phyloP scores from a whole-genome alignment of 2,888 invertebrate species.

The Ichneumoninae sp. region DNA sequence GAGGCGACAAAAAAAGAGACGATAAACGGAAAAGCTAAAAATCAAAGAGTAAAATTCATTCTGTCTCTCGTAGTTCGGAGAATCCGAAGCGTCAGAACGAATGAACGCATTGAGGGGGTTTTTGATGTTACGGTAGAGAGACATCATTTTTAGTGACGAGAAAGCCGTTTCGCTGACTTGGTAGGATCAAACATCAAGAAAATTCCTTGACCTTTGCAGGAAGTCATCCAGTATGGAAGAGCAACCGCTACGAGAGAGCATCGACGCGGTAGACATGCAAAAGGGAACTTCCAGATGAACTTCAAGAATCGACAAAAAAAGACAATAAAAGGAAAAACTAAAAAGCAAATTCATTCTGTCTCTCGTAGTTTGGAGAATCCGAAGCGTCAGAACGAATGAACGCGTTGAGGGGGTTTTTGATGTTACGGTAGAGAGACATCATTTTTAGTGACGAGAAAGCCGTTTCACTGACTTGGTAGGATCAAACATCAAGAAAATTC shows the following conservation, averaged over 20 bases:
- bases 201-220: conserved; percentile 61
- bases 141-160: conserved; percentile 36
- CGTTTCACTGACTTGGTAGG: conserved; percentile 22
- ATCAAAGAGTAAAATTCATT: background rate
- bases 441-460: conserved; percentile 28
- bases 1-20: background rate
- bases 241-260: conserved; percentile 9
- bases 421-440: conserved; percentile 20
- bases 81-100: background rate
- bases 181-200: conserved; percentile 42
- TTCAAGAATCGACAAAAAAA: background rate
- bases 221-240: conserved; percentile 38
- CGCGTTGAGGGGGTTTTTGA: conserved; percentile 22
- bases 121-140: conserved; percentile 23
- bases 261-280: conserved; percentile 4
- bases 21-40: background rate
- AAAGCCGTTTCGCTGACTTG: conserved; percentile 11
- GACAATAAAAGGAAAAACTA: background rate
- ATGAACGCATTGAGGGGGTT: conserved; percentile 11
- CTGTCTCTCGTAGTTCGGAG: background rate
- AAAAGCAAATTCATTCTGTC: background rate
- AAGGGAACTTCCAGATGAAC: background rate
- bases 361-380: background rate
- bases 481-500: conserved; percentile 53
- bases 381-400: conserved; percentile 1